phyloP scores from a whole-genome alignment of 2,888 invertebrate species.

The Nomada ferruginata region DNA sequence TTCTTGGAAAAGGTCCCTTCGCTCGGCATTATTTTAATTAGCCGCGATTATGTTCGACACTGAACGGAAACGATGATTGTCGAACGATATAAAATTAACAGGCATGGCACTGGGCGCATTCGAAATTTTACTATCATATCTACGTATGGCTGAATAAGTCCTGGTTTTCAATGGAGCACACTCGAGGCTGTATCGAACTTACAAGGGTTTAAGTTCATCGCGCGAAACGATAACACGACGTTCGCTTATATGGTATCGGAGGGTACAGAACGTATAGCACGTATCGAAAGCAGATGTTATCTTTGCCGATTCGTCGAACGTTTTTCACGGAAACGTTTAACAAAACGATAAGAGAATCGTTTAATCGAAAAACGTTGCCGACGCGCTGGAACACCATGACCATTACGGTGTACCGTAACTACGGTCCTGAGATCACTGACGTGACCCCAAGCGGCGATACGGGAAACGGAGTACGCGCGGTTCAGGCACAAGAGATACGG shows the following conservation, averaged over 20 bases:
- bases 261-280: too few species aligned
- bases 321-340: background rate
- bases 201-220: background rate
- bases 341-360: background rate
- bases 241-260: background rate
- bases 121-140: conserved; percentile 15
- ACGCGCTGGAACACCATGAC: background rate
- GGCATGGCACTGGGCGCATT: background rate
- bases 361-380: background rate
- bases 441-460: conserved; percentile 63
- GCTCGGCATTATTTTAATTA: conserved; percentile 36
- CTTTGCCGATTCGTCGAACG: too few species aligned
- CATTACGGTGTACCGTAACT: background rate
- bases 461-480: conserved; percentile 55
- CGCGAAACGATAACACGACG: background rate
- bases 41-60: conserved; percentile 9
- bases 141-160: background rate
- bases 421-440: conserved; percentile 41
- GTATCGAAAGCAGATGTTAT: too few species aligned
- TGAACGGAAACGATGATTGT: background rate
- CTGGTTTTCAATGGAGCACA: background rate
- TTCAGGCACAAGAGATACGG: background rate
- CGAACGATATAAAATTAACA: conserved; percentile 2
- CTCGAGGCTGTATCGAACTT: background rate
- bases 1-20: conserved; percentile 57